Conservation (phyloP, 2,888 invertebrate species). For the Celastrina argiolus region DNA sequence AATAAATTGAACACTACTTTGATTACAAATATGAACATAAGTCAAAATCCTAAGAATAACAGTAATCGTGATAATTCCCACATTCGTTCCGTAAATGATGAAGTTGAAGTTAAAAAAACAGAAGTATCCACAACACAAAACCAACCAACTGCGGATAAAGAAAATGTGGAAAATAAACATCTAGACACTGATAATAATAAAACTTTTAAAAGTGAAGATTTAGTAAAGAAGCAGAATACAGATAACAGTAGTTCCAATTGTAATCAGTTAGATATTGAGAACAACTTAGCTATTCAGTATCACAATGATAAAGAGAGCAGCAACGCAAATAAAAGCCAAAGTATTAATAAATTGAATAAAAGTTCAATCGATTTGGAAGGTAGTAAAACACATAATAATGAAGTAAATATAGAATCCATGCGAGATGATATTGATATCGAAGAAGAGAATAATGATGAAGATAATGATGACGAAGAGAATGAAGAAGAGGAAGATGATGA, state of each 20-base stretch:
- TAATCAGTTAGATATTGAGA: too few species aligned
- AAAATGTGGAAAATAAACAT: background rate
- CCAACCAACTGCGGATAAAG: background rate
- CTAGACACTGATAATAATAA: background rate
- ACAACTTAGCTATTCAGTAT: conserved; percentile 25
- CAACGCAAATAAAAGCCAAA: conserved; percentile 31
- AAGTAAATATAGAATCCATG: conserved; percentile 21
- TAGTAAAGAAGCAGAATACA: conserved; percentile 22
- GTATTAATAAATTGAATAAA: background rate
- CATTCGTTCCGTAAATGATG: background rate
- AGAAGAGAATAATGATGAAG: background rate
- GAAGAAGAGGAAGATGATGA: conserved; percentile 1
- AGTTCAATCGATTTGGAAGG: background rate
- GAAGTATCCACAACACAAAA: background rate
- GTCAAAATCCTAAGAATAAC: background rate
- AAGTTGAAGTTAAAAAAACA: background rate
- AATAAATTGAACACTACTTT: background rate
- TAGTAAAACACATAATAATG: background rate
- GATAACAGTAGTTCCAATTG: conserved; percentile 30
- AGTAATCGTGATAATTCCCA: background rate
- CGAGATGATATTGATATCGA: background rate
- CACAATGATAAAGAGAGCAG: conserved; percentile 20
- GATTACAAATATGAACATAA: background rate
- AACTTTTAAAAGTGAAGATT: background rate
- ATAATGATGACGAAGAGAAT: background rate